Base-by-base conservation (phyloP, 2,113 vertebrate species). In the Tamias sibiricus region DNA sequence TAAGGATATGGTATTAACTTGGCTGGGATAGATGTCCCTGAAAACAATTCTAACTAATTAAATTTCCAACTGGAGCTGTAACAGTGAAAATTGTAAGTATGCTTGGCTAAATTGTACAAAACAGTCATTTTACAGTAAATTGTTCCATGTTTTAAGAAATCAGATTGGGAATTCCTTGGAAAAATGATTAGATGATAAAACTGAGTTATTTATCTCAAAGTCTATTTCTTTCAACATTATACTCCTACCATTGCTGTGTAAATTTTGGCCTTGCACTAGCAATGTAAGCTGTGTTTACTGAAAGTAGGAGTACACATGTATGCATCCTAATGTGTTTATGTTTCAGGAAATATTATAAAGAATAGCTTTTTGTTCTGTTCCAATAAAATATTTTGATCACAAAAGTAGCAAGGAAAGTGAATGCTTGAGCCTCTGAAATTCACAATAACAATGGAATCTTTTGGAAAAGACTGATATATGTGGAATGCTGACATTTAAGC, bases 31-130 rank as follows among this genome's bases (percentile, higher is more conserved):
- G 35, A 86, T 69, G 30, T 52, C 47, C 11, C 59, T 88, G n/a
- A 96, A 3, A 57, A 75, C 0, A 79, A 35, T 79, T 79, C 77
- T 40, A 28, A 87, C 28, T 77, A 74, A 81, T 74, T 91, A 82
- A 77, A 76, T 88, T 72, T 86, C 19, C 44, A 96, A 35, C 40
- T 88, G 47, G 79, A 94, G 4, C 26, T 54, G 2, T 52, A 62
- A 85, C 40, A 71, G 37, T 37, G 52, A 80, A 79, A 85, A 94
- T 92, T 64, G 76, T n/a, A 96, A 86, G 40, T 92, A 84, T 87
- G 10, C 2, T 80, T 87, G 32, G 6, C 17, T 42, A 94, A 90
- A 5, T 81, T 92, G 40, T 57, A n/a, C 6, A 57, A 92, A 92
- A 71, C 12, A 91, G 44, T 49, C 26, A 91, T 92, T 96, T 90